Evolutionary conservation across 2,888 invertebrate genomes (phyloP).

Genomic region (Gnatocerus cornutus): DNA sequence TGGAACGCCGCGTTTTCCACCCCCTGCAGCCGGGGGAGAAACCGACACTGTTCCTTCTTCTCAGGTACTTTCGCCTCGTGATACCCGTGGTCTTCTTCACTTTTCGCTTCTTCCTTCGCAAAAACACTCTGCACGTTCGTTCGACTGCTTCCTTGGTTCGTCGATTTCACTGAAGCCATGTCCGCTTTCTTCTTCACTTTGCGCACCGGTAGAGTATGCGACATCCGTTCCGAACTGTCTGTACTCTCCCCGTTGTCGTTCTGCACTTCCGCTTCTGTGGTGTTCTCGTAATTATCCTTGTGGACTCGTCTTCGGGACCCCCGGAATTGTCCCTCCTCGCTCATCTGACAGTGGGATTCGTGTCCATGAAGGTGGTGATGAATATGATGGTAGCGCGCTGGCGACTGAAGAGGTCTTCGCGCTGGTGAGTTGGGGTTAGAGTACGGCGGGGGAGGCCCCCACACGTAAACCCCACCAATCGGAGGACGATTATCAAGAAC

Average conservation of each 20-base stretch:
- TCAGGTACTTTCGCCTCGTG: slow-evolving; percentile 65
- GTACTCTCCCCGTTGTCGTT: slow-evolving; percentile 71
- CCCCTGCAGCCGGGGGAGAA: slow-evolving; percentile 76
- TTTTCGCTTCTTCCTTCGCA: slow-evolving; percentile 60
- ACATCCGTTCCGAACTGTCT: slow-evolving; percentile 71
- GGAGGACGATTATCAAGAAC: slow-evolving; percentile 74
- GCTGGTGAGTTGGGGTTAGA: slow-evolving; percentile 85
- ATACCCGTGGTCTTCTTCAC: slow-evolving; percentile 68
- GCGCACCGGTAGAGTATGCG: slow-evolving; percentile 74
- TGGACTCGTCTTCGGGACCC: slow-evolving; percentile 64
- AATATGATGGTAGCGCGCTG: slow-evolving; percentile 68
- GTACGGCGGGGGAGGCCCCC: slow-evolving; percentile 94
- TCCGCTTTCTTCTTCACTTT: slow-evolving; percentile 75
- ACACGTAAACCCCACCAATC: slow-evolving; percentile 77
- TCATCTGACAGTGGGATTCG: slow-evolving; percentile 70
- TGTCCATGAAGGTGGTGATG: slow-evolving; percentile 69
- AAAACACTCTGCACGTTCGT: slow-evolving; percentile 72
- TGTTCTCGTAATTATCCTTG: slow-evolving; percentile 75
- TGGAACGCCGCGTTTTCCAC: slow-evolving; percentile 87
- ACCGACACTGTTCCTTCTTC: slow-evolving; percentile 64
- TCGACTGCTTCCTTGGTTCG: slow-evolving; percentile 61
- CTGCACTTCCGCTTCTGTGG: slow-evolving; percentile 70
- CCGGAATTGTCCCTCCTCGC: slow-evolving; percentile 66
- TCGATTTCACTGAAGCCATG: slow-evolving; percentile 70
- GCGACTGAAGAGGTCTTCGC: slow-evolving; percentile 71